These are phyloP conservation scores for Boloria euphrosyne DNA, from an alignment of 2,888 invertebrate genomes.

Conservation along the genomic window DNA sequence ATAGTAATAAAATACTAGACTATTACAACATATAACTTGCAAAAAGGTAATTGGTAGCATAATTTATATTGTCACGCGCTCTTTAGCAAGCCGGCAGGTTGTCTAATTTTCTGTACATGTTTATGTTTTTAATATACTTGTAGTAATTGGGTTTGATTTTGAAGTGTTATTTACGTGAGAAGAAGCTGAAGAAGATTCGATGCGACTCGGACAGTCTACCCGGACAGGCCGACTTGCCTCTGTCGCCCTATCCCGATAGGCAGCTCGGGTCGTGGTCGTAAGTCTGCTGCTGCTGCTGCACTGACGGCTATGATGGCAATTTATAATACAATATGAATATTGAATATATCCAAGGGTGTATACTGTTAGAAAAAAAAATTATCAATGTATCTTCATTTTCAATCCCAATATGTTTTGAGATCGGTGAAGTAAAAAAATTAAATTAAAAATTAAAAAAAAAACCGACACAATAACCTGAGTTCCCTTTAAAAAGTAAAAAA, in stretches of 20 bases:
- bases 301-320: neutral
- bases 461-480: no score
- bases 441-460: no score
- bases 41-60: slow-evolving; percentile 37
- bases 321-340: neutral
- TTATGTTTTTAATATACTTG: slow-evolving; percentile 15
- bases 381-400: no score
- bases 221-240: slow-evolving; percentile 69
- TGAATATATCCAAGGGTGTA: neutral
- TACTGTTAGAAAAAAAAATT: neutral
- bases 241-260: slow-evolving; percentile 63
- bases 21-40: slow-evolving; percentile 39
- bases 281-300: slow-evolving; percentile 4
- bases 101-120: slow-evolving; percentile 22
- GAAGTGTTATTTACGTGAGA: neutral
- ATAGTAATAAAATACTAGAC: slow-evolving; percentile 27
- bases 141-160: neutral
- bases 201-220: slow-evolving; percentile 71
- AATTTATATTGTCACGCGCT: slow-evolving; percentile 41
- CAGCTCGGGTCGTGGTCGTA: slow-evolving; percentile 52
- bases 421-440: no score
- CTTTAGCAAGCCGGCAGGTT: slow-evolving; percentile 37
- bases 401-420: no score
- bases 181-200: slow-evolving; percentile 16
- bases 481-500: no score